Conservation (phyloP, 2,797 vertebrate species). For the Agapornis canus region DNA sequence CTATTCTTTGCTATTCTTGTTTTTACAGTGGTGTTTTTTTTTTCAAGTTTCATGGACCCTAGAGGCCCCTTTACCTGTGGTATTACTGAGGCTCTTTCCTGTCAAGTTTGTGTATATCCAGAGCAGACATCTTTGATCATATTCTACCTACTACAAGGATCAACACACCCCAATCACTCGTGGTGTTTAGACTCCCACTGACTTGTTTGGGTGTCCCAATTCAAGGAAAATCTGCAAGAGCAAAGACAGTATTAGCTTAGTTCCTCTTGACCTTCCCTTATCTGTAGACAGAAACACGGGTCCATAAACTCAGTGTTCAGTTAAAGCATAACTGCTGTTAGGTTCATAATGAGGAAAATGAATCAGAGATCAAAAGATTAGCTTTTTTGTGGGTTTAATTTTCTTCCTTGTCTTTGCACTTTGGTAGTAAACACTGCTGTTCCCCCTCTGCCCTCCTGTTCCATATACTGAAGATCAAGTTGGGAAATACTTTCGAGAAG, state of each 20-base stretch:
- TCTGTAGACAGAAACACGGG: constrained; percentile 39
- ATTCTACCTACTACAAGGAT: background rate
- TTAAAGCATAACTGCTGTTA: constrained; percentile 39
- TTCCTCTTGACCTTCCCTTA: constrained; percentile 59
- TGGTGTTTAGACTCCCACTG: background rate
- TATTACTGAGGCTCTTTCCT: background rate
- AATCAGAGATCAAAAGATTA: constrained; percentile 53
- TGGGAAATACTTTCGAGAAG: constrained; percentile 66
- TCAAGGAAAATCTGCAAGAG: constrained; percentile 32
- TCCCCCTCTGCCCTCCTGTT: constrained; percentile 51
- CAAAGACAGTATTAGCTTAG: background rate
- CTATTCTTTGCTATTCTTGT: background rate
- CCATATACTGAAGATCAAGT: constrained; percentile 34
- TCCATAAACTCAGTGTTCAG: constrained; percentile 62
- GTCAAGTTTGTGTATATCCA: background rate
- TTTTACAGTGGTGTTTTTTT: background rate
- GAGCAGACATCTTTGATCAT: background rate
- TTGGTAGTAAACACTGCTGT: constrained; percentile 52
- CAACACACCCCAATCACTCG: background rate
- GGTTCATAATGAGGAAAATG: constrained; percentile 56
- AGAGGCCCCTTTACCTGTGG: background rate
- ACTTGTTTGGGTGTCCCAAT: constrained; percentile 31
- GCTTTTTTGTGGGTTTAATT: constrained; percentile 9
- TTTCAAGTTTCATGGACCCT: background rate
- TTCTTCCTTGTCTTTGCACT: constrained; percentile 36